Percentiles rank a stretch among this genome's conserved stretches.
Evolutionary conservation across 2,113 vertebrate genomes (phyloP).

Genomic region (Heteronetta atricapilla): DNA sequence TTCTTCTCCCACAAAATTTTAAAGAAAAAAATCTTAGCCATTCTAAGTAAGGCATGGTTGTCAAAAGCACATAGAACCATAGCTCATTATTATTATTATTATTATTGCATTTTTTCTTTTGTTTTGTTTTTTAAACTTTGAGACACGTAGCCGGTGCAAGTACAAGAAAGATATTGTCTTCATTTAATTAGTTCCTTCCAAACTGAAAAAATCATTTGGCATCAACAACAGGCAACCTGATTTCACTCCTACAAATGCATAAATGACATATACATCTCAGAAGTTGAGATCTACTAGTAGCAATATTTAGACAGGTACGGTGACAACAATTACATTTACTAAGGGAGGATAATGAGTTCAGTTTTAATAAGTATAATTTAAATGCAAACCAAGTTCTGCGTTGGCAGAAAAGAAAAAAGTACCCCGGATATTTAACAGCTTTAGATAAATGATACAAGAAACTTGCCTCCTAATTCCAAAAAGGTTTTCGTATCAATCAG

Average conservation of each 20-base stretch:
- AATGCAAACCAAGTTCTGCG: conserved; percentile 7
- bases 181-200: conserved; percentile 36
- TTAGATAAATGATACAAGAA: background rate
- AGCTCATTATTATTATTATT: background rate
- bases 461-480: background rate
- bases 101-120: background rate
- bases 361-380: conserved; percentile 19
- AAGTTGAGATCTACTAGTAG: background rate
- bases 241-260: conserved; percentile 4
- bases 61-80: background rate
- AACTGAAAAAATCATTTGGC: conserved; percentile 34
- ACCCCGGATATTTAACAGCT: background rate
- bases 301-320: background rate
- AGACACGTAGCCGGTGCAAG: background rate
- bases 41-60: background rate
- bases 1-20: background rate
- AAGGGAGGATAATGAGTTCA: background rate
- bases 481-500: background rate
- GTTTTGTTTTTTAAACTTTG: background rate
- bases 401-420: background rate
- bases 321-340: conserved; percentile 28
- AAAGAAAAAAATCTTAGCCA: background rate
- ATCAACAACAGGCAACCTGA: conserved; percentile 18
- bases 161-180: background rate
- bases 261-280: background rate